These are phyloP conservation scores for Zhengitettix transpicula DNA, from an alignment of 2,888 invertebrate species.

Conservation along the genomic window DNA sequence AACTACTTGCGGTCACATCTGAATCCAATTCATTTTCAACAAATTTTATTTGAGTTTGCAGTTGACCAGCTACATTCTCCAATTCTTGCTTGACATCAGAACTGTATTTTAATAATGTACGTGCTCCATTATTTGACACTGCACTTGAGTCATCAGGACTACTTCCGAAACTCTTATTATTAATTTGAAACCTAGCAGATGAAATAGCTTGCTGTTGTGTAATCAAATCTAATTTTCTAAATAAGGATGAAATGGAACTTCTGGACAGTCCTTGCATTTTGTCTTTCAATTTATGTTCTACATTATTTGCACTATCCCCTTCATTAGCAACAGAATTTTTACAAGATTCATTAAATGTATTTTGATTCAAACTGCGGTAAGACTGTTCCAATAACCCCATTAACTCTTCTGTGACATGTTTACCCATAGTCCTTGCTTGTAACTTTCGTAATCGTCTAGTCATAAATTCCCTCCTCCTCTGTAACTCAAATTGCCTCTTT, in stretches of 20 bases:
- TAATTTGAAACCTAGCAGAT: slow-evolving; percentile 22
- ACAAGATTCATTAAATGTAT: background rate
- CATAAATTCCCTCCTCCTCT: slow-evolving; percentile 54
- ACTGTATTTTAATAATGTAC: slow-evolving; percentile 5
- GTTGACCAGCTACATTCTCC: slow-evolving; percentile 49
- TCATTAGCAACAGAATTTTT: background rate
- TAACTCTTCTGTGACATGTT: slow-evolving; percentile 62
- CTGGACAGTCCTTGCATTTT: slow-evolving; percentile 25
- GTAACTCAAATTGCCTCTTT: slow-evolving; percentile 41
- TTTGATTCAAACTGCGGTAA: slow-evolving; percentile 23
- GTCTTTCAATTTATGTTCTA: slow-evolving; percentile 2
- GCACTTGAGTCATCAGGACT: slow-evolving; percentile 25
- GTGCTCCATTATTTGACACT: slow-evolving; percentile 1
- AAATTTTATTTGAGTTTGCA: slow-evolving; percentile 54
- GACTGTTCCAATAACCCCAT: slow-evolving; percentile 60
- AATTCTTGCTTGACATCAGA: slow-evolving; percentile 14
- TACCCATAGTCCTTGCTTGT: slow-evolving; percentile 57
- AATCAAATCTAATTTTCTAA: slow-evolving; percentile 34
- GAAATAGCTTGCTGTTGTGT: slow-evolving; percentile 25
- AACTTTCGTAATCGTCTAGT: slow-evolving; percentile 55
- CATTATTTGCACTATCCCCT: background rate
- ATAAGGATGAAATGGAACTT: slow-evolving; percentile 38
- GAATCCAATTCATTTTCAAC: slow-evolving; percentile 70
- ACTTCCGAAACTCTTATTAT: slow-evolving; percentile 33
- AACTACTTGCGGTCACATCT: slow-evolving; percentile 86